These are phyloP conservation scores for Teinopalpus imperialis DNA, from an alignment of 2,888 invertebrate species.

Conservation along the genomic window DNA sequence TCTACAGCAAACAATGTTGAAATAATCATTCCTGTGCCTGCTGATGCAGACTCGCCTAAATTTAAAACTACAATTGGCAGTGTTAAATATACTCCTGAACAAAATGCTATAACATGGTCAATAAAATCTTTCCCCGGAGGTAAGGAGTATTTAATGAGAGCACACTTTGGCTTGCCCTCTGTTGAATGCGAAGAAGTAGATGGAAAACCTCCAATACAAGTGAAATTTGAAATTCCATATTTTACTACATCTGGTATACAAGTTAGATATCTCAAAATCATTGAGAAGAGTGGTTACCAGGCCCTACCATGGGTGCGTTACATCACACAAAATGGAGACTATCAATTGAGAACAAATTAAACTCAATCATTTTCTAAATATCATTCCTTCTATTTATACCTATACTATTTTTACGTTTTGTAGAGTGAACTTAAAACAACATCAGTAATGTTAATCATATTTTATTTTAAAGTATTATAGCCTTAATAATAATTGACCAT, in stretches of 20 bases:
- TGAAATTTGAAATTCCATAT: constrained; percentile 99
- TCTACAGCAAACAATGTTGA: constrained; percentile 99
- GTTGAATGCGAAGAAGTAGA: constrained; percentile 97
- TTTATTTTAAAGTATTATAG: constrained; percentile 57
- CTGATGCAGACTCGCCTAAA: constrained; percentile 98
- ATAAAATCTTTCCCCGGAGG: constrained; percentile 99
- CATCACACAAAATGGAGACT: constrained; percentile 99
- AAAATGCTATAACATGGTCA: constrained; percentile 98
- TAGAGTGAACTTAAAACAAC: constrained; percentile 38
- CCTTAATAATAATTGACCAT: constrained; percentile 37
- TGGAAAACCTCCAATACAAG: constrained; percentile 98
- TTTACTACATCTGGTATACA: constrained; percentile 99
- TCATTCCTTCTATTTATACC: constrained; percentile 50
- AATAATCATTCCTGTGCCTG: constrained; percentile 97
- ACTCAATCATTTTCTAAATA: constrained; percentile 30
- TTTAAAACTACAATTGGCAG: constrained; percentile 98
- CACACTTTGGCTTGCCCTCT: constrained; percentile 98
- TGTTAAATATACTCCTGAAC: constrained; percentile 98
- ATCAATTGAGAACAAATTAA: constrained; percentile 96
- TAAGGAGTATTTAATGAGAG: constrained; percentile 98
- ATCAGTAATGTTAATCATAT: constrained; percentile 56
- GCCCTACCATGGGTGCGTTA: constrained; percentile 99
- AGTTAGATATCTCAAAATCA: constrained; percentile 97
- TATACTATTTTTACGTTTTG: constrained; percentile 24
- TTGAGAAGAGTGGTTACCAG: constrained; percentile 99